Evolutionary conservation across 1,140 invertebrate genomes (phyloP), one percentile per base, ranked within the genome.

Genomic region (Sarcophaga peregrina): DNA sequence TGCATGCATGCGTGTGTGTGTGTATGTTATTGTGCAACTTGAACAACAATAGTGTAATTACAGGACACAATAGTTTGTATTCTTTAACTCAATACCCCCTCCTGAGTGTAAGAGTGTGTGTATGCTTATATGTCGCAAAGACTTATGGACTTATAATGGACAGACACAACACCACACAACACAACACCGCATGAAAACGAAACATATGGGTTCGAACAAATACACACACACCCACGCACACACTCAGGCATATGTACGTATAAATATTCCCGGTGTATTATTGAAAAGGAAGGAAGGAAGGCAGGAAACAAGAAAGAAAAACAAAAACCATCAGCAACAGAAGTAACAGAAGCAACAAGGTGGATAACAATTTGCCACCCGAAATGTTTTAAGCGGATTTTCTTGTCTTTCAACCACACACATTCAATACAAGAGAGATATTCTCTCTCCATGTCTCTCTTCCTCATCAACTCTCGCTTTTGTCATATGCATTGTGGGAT

Each of bases 11-110:
- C 20, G n/a, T 68, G n/a, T 15, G 13, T 5, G 13, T 3, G 11
- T 7, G 54, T 4, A n/a, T 58, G 10, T 58, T 6, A n/a, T 7
- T 68, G 17, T 25, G 9, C 62, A 9, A 68, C 62, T 68, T 68
- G n/a, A 78, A 48, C 20, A 78, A 78, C 75, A 78, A 78, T 78
- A 78, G 75, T 78, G 75, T 78, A 78, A 78, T 78, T 78, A 78
- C 48, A 20, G 75, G 50, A 11, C 48, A 78, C 75, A 78, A 78
- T 78, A 78, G 75, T 78, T 52, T 78, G 74, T 78, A 17, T 46
- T 68, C 15, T 68, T 10, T 17, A 68, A 15, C 15, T 13, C 15
- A 37, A 37, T 37, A 37, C 25, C 25, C 25, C 25, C 25, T 37
- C 25, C 25, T 37, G 25, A 37, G 25, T 37, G 25, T 4, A 37